phyloP scores from a whole-genome alignment of 2,888 invertebrate genomes.

The Oligia fasciuncula region DNA sequence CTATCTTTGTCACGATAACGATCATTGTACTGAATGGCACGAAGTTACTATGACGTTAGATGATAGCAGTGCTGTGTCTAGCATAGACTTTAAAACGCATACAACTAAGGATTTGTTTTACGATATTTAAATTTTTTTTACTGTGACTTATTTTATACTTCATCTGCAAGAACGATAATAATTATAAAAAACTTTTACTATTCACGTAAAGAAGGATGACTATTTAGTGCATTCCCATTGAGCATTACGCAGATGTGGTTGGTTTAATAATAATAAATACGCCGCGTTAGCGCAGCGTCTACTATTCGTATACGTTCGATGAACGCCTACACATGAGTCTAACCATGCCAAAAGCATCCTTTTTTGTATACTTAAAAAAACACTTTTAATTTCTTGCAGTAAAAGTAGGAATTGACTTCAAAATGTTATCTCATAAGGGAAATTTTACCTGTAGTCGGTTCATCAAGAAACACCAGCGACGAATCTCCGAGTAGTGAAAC shows the following conservation, averaged over 20 bases:
- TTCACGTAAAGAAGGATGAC: no score
- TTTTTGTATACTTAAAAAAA: neutral
- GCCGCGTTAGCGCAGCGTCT: no score
- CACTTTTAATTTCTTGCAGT: neutral
- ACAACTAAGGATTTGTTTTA: no score
- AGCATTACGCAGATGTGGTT: no score
- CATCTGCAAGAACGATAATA: neutral
- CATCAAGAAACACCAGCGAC: slow-evolving; percentile 92
- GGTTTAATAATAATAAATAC: no score
- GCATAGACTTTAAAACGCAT: neutral
- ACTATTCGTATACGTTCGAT: no score
- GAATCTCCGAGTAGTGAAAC: slow-evolving; percentile 93
- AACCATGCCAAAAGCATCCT: neutral
- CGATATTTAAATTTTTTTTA: neutral
- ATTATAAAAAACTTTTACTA: no score
- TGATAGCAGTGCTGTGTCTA: neutral
- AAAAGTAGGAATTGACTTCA: neutral
- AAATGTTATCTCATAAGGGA: neutral
- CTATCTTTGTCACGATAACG: neutral
- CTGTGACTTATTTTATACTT: neutral
- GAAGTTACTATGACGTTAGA: neutral
- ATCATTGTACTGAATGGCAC: neutral
- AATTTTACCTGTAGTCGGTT: slow-evolving; percentile 90
- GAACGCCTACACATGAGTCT: neutral
- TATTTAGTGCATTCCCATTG: no score